Percentiles rank a stretch among this genome's conserved stretches.
Conservation (phyloP, 2,888 invertebrate species). For the Latrodectus hesperus region DNA sequence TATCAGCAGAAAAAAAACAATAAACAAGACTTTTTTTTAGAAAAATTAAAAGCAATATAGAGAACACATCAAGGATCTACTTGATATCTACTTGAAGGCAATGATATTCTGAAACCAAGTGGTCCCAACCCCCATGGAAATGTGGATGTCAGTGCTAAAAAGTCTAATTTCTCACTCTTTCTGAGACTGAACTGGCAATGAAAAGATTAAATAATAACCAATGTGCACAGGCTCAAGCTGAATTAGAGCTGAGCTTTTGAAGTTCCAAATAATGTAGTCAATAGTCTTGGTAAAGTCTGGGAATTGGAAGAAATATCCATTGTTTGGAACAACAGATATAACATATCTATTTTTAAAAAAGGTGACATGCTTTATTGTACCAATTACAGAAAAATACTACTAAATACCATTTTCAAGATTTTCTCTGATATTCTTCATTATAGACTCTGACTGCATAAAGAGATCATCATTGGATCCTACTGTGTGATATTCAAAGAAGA, state of each 20-base stretch:
- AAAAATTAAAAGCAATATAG: not conserved
- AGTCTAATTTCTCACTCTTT: not conserved
- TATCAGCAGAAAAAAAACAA: not conserved
- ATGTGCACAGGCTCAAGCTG: not conserved
- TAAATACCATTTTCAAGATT: too few relatives aligned
- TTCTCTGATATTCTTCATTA: too few relatives aligned
- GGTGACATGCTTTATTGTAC: too few relatives aligned
- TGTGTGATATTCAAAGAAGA: too few relatives aligned
- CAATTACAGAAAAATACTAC: too few relatives aligned
- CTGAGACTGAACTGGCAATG: not conserved
- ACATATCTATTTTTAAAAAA: too few relatives aligned
- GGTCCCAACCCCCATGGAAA: not conserved
- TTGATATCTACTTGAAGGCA: not conserved
- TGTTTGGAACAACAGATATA: not conserved
- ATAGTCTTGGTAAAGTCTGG: not conserved
- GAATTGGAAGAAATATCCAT: not conserved
- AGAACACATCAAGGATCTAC: not conserved
- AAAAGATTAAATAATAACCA: not conserved
- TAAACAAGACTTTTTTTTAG: not conserved
- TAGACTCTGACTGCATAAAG: too few relatives aligned
- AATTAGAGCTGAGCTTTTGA: not conserved
- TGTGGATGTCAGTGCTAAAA: not conserved
- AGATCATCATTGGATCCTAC: too few relatives aligned
- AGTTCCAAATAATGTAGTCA: not conserved
- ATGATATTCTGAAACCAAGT: not conserved